phyloP scores from a whole-genome alignment of 2,797 vertebrate species.

The Otus scops region DNA sequence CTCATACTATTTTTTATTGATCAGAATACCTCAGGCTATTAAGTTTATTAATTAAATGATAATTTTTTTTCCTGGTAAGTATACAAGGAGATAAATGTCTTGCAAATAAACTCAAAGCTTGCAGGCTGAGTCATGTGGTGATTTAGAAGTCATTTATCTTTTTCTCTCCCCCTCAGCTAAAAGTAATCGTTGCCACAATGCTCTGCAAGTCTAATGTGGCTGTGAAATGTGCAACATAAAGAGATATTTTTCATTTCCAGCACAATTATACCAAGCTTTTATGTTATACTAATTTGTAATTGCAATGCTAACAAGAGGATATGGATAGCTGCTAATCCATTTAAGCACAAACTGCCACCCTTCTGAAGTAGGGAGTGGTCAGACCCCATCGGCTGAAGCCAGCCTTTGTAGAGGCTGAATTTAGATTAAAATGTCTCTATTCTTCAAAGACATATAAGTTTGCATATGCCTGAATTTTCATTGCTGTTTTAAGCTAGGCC shows the following conservation, averaged over 20 bases:
- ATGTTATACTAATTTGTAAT: slow-evolving; percentile 42
- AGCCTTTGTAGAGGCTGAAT: not conserved
- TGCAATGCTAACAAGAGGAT: slow-evolving; percentile 50
- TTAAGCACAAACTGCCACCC: slow-evolving; percentile 1
- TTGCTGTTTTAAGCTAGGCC: not conserved
- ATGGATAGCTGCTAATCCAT: slow-evolving; percentile 39
- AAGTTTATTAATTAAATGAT: slow-evolving; percentile 78
- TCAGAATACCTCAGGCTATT: slow-evolving; percentile 64
- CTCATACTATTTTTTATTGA: slow-evolving; percentile 67
- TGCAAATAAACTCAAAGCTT: slow-evolving; percentile 69
- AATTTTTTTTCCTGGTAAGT: slow-evolving; percentile 51
- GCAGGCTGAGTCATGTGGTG: slow-evolving; percentile 35
- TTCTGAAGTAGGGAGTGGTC: not conserved
- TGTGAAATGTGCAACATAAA: slow-evolving; percentile 45
- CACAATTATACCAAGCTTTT: slow-evolving; percentile 47
- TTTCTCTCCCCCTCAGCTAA: slow-evolving; percentile 37
- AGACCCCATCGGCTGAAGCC: not conserved
- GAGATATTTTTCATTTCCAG: slow-evolving; percentile 50
- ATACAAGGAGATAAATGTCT: slow-evolving; percentile 72
- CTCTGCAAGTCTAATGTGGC: slow-evolving; percentile 40
- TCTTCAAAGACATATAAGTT: not conserved
- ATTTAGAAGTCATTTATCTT: slow-evolving; percentile 74
- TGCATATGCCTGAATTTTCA: not conserved
- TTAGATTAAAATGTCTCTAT: not conserved
- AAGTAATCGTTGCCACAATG: slow-evolving; percentile 42